phyloP scores from a whole-genome alignment of 2,113 vertebrate genomes.

The Eclectus roratus region DNA sequence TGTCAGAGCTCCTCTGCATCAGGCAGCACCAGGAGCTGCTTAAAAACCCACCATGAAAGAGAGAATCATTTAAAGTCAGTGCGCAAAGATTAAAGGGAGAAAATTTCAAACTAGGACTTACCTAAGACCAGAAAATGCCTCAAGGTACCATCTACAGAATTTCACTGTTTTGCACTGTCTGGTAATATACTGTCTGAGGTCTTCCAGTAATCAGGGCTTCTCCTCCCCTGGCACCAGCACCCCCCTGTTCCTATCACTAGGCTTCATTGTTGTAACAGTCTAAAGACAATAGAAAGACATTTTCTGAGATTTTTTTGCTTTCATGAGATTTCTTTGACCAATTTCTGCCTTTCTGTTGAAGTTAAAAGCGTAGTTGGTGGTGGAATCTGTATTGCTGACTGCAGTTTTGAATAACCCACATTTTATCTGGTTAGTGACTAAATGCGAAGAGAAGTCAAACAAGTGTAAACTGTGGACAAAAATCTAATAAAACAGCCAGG shows the following conservation, averaged over 20 bases:
- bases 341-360: background rate
- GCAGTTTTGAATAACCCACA: background rate
- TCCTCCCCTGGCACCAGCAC: background rate
- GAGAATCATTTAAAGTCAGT: background rate
- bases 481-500: background rate
- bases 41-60: background rate
- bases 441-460: background rate
- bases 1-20: constrained; percentile 9
- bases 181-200: background rate
- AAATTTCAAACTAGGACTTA: constrained; percentile 25
- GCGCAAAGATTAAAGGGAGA: background rate
- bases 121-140: background rate
- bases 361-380: background rate
- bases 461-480: background rate
- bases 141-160: background rate
- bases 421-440: background rate
- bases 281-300: background rate
- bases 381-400: background rate
- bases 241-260: background rate
- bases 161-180: background rate
- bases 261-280: background rate
- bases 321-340: background rate
- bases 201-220: background rate
- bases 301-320: background rate
- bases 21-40: background rate